Conservation (phyloP, 1,140 invertebrate species). For the Galendromus occidentalis region DNA sequence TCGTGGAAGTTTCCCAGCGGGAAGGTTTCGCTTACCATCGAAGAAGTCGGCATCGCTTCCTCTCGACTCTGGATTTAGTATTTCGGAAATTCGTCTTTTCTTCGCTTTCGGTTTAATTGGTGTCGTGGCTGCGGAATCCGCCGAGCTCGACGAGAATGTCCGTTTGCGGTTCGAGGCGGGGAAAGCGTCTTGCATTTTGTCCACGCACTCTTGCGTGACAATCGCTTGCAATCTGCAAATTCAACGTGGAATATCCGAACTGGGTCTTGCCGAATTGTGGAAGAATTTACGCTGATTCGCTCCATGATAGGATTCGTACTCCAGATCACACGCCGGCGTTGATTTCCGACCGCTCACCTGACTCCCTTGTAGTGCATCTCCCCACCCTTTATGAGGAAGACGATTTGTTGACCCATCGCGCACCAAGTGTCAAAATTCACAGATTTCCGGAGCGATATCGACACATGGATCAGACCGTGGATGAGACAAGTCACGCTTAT, state of each 20-base stretch:
- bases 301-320: too few species aligned
- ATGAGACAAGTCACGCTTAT: conserved; percentile 2
- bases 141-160: conserved; percentile 2
- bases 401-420: background rate
- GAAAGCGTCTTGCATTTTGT: background rate
- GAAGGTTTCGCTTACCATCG: background rate
- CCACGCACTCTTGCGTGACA: background rate
- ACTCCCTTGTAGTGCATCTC: conserved; percentile 8
- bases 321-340: too few species aligned
- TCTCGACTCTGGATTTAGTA: background rate
- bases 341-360: background rate
- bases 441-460: background rate
- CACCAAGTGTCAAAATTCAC: conserved; percentile 6
- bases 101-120: background rate
- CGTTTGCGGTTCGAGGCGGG: background rate
- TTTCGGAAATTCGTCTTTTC: background rate
- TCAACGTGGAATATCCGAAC: too few species aligned
- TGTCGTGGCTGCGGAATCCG: background rate
- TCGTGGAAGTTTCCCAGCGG: too few species aligned
- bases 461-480: background rate
- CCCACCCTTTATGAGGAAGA: background rate
- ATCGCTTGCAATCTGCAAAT: conserved; percentile 1
- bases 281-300: too few species aligned
- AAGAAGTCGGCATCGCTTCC: background rate
- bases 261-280: too few species aligned